These are phyloP conservation scores for Hyles vespertilio DNA, from an alignment of 1,140 invertebrate species.

Conservation along the genomic window DNA sequence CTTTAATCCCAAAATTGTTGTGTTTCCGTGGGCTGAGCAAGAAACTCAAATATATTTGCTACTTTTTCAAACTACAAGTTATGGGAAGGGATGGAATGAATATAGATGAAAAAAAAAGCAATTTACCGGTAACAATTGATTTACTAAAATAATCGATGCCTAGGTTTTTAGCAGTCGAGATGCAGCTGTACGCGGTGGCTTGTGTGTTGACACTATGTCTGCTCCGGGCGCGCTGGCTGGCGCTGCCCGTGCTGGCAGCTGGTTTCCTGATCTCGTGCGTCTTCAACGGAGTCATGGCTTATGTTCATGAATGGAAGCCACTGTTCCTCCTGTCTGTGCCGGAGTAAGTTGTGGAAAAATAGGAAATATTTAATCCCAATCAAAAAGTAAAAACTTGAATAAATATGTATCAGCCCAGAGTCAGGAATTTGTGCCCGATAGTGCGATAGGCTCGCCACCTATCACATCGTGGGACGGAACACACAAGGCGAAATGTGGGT, in stretches of 20 bases:
- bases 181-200: slow-evolving; percentile 32
- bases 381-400: too few relatives aligned
- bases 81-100: too few relatives aligned
- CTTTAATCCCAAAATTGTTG: too few relatives aligned
- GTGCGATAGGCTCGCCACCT: too few relatives aligned
- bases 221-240: slow-evolving; percentile 15
- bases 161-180: slow-evolving; percentile 41
- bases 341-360: slow-evolving; percentile 23
- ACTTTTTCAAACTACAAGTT: too few relatives aligned
- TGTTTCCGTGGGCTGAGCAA: too few relatives aligned
- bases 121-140: not conserved
- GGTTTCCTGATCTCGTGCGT: slow-evolving; percentile 22
- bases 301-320: slow-evolving; percentile 30
- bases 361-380: too few relatives aligned
- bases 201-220: slow-evolving; percentile 26
- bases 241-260: slow-evolving; percentile 18
- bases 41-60: too few relatives aligned
- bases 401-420: too few relatives aligned
- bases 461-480: too few relatives aligned
- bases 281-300: slow-evolving; percentile 25
- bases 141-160: not conserved
- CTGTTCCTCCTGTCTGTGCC: slow-evolving; percentile 26
- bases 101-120: not conserved
- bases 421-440: too few relatives aligned
- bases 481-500: too few relatives aligned